Conservation (phyloP, 35 echinoderm and acorn worm species). For the Holothuria glaberrima region DNA sequence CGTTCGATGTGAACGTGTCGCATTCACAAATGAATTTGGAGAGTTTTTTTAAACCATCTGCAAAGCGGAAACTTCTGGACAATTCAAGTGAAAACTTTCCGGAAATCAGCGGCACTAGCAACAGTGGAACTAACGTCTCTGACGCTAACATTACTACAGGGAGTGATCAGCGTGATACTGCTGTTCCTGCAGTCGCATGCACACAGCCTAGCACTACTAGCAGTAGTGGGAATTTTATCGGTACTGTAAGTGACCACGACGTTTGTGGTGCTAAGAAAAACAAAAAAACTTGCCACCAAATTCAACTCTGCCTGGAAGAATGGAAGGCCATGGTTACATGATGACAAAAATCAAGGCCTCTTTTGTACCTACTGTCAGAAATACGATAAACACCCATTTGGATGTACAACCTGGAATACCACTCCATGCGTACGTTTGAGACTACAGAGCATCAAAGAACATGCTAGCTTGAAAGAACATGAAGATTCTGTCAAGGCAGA, state of each 20-base stretch:
- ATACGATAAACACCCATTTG: constrained; percentile 27
- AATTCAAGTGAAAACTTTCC: not conserved
- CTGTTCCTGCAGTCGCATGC: not conserved
- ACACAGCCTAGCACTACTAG: not conserved
- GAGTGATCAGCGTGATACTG: not conserved
- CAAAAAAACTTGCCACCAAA: no score
- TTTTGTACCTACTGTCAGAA: constrained; percentile 31
- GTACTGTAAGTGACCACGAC: not conserved
- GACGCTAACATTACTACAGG: not conserved
- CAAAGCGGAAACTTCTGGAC: not conserved
- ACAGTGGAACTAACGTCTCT: not conserved
- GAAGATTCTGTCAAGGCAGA: constrained; percentile 43
- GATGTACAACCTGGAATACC: not conserved
- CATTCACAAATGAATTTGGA: no score
- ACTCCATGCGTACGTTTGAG: not conserved
- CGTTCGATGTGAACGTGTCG: no score
- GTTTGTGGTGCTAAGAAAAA: no score
- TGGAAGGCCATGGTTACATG: not conserved
- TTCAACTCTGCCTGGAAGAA: no score
- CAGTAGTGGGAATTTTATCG: not conserved
- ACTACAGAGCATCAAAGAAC: constrained; percentile 6
- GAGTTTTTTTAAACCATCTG: no score
- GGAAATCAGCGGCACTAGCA: not conserved
- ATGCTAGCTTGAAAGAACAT: not conserved
- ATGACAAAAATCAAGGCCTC: constrained; percentile 6